A percentile compares a stretch with the other conserved stretches of the same genome.
phyloP scores from a whole-genome alignment of 2,797 vertebrate genomes.

The Synanceia verrucosa region DNA sequence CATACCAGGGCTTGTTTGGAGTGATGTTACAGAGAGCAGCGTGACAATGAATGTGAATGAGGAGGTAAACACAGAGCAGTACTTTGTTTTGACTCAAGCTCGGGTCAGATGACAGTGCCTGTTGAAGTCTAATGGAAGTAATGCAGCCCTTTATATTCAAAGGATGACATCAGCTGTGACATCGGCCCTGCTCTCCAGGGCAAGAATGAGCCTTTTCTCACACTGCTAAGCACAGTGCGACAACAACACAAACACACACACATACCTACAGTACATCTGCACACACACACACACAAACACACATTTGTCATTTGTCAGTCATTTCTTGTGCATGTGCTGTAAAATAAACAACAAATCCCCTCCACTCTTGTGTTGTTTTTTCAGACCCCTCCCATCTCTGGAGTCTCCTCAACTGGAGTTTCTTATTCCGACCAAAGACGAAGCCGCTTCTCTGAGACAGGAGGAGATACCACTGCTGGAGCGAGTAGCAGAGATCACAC shows the following conservation, averaged over 20 bases:
- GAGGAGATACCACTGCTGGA: constrained; percentile 39
- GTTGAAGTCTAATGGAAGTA: constrained; percentile 68
- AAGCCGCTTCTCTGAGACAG: constrained; percentile 42
- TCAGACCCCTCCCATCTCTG: constrained; percentile 78
- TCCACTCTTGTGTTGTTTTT: constrained; percentile 55
- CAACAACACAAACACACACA: constrained; percentile 15
- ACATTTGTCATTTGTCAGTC: constrained; percentile 58
- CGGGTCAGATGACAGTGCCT: constrained; percentile 63
- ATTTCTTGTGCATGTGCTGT: constrained; percentile 43
- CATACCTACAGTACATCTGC: neutral
- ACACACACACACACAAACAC: constrained; percentile 1
- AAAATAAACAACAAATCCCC: constrained; percentile 49
- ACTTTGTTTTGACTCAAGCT: constrained; percentile 64
- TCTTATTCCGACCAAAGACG: constrained; percentile 74
- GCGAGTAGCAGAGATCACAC: constrained; percentile 18
- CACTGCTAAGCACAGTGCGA: constrained; percentile 42
- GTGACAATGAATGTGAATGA: constrained; percentile 76
- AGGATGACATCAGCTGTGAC: constrained; percentile 85
- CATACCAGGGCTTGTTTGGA: constrained; percentile 24
- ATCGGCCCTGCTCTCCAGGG: constrained; percentile 75
- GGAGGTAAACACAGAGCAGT: constrained; percentile 72
- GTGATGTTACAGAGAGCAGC: constrained; percentile 44
- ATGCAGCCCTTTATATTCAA: constrained; percentile 77
- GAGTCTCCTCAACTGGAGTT: constrained; percentile 79
- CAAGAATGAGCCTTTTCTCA: constrained; percentile 81